Base-by-base conservation (phyloP, 1,140 invertebrate species). In the Asobara japonica region DNA sequence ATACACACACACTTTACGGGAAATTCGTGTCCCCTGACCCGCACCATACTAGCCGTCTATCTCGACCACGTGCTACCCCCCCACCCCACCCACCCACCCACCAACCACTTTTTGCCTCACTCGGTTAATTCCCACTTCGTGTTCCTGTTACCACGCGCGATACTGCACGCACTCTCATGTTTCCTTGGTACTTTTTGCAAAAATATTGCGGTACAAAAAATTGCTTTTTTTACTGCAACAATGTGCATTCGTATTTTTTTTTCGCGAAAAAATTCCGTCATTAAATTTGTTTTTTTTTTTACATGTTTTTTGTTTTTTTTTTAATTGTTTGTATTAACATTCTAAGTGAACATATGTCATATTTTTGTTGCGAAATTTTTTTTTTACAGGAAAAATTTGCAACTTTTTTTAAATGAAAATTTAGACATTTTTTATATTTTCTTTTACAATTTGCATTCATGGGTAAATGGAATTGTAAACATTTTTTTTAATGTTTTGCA, bases 41-140 rank as follows among this genome's bases (percentile, higher is more conserved):
- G 16, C 61, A 11, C 41, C 33, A 36, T 11, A 36, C 30, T 13
- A 29, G 25, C 60, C 27, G 60, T 65, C 61, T 20, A 13, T 65
- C 38, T 60, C 61, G 48, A 68, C 72, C 72, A 73, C 72, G 72
- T 73, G 72, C 64, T 73, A 60, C 65, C 66, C 66, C 60, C 56
- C 38, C 60, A 25, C 71, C 41, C 4, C 48, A 68, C 25, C 66
- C n/a, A 66, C 33, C 45, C 18, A 22, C 30, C 65, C 20, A n/a
- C 27, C 56, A 61, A n/a, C 56, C 56, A 61, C 22, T 36, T 10
- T 3, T 38, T 45, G 64, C 29, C 33, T 41, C 33, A 41, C 27
- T 66, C 30, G 10, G 20, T 41, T 33, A 65, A 18, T 51, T 60
- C 67, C 67, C 29, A 30, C 16, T 20, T 16, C 48, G 2, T n/a